Evolutionary conservation across 2,113 vertebrate genomes (phyloP), one percentile per base, ranked within the genome.

Genomic region (Dasyprocta punctata): DNA sequence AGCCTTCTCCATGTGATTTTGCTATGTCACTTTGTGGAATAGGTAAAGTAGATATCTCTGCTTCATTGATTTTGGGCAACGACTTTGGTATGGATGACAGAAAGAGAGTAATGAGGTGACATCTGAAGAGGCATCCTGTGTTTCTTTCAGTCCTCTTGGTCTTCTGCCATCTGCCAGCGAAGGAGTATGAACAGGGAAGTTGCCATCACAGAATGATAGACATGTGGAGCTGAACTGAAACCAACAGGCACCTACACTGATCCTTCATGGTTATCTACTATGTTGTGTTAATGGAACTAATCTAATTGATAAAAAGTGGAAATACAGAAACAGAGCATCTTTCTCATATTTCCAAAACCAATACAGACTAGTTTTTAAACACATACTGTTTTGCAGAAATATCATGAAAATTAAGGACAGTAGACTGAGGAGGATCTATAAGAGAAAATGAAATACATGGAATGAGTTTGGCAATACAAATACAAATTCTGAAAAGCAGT

Each of bases 301-400:
- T 8, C 44, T 56, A 61, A 86, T 26, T 36, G 49, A 93, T 12
- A 63, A 61, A 89, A 30, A 26, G 26, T 20, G 36, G 11, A 71
- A 92, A 92, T 0, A 36, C 0, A 54, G 61, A 89, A 75, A 65
- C 1, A 69, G 9, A 91, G 47, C 1, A 12, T 63, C 61, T 73
- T 67, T 60, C 1, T 73, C 63, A 52, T 85, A 78, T 60, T 92
- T 84, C 41, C 26, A 73, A 91, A 75, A 86, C 36, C 36, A 67
- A 28, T 81, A 90, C 30, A 63, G 28, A 63, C 73, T 77, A 47
- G 54, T 58, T 30, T 94, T 65, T 30, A 80, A 89, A 95, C 36
- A 69, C 0, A 60, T 0, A 54, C 22, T 0, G 13, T 90, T 26
- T 73, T 82, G 30, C 0, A 89, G 60, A 80, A 96, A 86, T 30